Conservation (phyloP, 2,888 invertebrate species). For the Blera fallax region DNA sequence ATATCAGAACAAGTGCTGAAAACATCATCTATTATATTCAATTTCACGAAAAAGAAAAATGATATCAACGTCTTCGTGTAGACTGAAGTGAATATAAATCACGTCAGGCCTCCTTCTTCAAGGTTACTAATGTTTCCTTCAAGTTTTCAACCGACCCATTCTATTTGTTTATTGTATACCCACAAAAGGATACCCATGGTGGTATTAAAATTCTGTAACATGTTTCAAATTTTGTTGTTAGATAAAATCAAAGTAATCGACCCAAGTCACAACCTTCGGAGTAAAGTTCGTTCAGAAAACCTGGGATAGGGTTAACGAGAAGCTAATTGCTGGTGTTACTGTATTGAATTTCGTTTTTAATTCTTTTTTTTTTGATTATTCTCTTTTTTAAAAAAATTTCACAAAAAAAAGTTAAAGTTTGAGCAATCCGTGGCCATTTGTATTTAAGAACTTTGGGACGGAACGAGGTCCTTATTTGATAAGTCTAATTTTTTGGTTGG, state of each 20-base stretch:
- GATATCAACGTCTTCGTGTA: not conserved
- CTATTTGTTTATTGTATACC: not conserved
- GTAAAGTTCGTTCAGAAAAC: not conserved
- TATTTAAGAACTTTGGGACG: no score
- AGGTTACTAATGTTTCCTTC: not conserved
- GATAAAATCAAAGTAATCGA: not conserved
- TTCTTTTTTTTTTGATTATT: no score
- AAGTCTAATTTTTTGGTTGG: no score
- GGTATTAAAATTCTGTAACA: constrained; percentile 17
- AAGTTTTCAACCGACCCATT: not conserved
- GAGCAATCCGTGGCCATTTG: no score
- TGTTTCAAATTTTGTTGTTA: not conserved
- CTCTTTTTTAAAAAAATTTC: no score
- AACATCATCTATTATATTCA: not conserved
- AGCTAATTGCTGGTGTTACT: not conserved
- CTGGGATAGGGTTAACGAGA: not conserved
- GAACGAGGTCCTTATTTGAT: no score
- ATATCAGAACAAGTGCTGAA: not conserved
- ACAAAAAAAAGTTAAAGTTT: not conserved
- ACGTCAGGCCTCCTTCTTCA: not conserved
- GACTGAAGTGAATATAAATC: constrained; percentile 21
- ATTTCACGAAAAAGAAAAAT: not conserved
- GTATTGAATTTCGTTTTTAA: not conserved
- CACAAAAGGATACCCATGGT: not conserved
- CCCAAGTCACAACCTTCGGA: not conserved